phyloP scores from a whole-genome alignment of 2,888 invertebrate species.

The Lepeophtheirus nordmannii region DNA sequence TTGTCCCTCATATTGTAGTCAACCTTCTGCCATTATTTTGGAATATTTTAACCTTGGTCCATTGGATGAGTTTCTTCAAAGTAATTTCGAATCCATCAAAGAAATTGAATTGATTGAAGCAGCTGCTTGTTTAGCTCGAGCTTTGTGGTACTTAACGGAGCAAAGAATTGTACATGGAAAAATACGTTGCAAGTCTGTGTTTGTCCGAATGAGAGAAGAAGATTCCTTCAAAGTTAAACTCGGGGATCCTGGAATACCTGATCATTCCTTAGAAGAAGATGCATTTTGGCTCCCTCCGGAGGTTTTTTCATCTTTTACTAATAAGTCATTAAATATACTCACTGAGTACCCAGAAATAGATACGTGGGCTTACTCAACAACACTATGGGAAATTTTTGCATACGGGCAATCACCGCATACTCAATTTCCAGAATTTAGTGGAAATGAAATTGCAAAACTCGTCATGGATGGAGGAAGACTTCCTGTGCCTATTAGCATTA shows the following conservation, averaged over 20 bases:
- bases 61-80: constrained; percentile 48
- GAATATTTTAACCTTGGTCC: constrained; percentile 64
- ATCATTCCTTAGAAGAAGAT: constrained; percentile 8
- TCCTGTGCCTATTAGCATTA: constrained; percentile 43
- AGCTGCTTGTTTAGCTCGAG: constrained; percentile 61
- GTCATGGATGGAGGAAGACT: constrained; percentile 51
- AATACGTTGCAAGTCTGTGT: constrained; percentile 61
- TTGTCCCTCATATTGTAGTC: constrained; percentile 30
- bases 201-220: constrained; percentile 56
- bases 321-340: constrained; percentile 19
- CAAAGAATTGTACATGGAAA: constrained; percentile 66
- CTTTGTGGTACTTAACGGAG: constrained; percentile 69
- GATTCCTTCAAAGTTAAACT: constrained; percentile 59
- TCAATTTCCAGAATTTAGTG: constrained; percentile 34
- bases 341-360: constrained; percentile 45
- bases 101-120: constrained; percentile 61
- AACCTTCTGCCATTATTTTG: constrained; percentile 61
- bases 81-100: constrained; percentile 37
- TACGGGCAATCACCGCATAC: constrained; percentile 44
- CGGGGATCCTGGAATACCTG: constrained; percentile 58
- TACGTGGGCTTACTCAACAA: constrained; percentile 81
- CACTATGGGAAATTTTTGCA: constrained; percentile 79
- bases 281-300: constrained; percentile 3
- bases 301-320: not conserved
- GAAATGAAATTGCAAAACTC: constrained; percentile 43